Evolutionary conservation across 2,113 vertebrate genomes (phyloP).

Genomic region (Psophia crepitans): DNA sequence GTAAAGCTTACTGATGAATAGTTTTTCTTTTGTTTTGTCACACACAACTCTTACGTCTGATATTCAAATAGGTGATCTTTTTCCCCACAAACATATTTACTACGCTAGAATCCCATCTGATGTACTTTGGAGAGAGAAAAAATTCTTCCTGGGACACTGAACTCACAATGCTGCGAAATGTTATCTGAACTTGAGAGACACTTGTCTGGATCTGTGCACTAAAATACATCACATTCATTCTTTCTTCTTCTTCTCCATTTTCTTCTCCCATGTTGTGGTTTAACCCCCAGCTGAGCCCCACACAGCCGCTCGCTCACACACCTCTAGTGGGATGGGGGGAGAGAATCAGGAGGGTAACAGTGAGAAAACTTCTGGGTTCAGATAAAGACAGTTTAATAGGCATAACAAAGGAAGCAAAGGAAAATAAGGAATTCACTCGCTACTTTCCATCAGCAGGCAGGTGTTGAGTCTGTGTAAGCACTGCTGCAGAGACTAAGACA

Average conservation of each 20-base stretch:
- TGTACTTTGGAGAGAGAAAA: not conserved
- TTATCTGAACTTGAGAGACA: not conserved
- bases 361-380: not conserved
- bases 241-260: not conserved
- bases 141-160: not conserved
- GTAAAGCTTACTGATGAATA: not conserved
- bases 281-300: not conserved
- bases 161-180: not conserved
- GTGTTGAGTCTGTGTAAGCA: not conserved
- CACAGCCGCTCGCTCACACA: fast-evolving
- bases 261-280: fast-evolving
- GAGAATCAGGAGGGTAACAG: not conserved
- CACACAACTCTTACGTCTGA: not conserved
- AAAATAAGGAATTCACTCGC: not conserved
- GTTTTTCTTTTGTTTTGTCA: not conserved
- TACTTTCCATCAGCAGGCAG: fast-evolving
- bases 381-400: not conserved
- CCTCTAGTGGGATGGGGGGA: no score
- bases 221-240: not conserved
- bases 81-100: not conserved
- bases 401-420: not conserved
- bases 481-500: fast-evolving
- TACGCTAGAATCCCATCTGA: not conserved
- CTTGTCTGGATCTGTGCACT: not conserved
- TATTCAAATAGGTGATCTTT: not conserved